phyloP scores from a whole-genome alignment of 2,888 invertebrate genomes.

The Napeogenes inachia region DNA sequence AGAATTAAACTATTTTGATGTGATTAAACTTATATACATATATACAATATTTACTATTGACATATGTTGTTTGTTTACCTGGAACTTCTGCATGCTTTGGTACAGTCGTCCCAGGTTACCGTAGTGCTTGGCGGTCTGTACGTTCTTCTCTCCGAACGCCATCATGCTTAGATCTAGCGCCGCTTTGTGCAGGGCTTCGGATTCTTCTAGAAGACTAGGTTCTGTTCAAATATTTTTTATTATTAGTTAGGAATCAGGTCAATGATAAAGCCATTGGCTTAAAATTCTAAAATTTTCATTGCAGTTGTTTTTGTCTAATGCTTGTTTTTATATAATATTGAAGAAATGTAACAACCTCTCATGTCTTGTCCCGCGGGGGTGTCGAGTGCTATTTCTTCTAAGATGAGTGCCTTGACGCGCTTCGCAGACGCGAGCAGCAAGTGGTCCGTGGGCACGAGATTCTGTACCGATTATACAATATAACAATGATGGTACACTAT shows the following conservation, averaged over 20 bases:
- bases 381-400: conserved; percentile 96
- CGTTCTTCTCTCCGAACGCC: conserved; percentile 94
- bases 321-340: too few species aligned
- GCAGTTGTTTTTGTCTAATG: background rate
- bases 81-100: conserved; percentile 93
- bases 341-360: conserved; percentile 42
- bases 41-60: background rate
- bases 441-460: conserved; percentile 88
- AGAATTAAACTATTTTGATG: too few species aligned
- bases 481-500: background rate
- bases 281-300: too few species aligned
- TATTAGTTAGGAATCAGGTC: background rate
- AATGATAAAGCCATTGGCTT: too few species aligned
- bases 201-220: conserved; percentile 83
- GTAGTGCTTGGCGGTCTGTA: conserved; percentile 97
- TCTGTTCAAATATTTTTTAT: conserved; percentile 45
- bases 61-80: conserved; percentile 62
- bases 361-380: conserved; percentile 75
- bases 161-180: conserved; percentile 87
- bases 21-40: too few species aligned
- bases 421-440: conserved; percentile 92
- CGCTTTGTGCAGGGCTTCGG: conserved; percentile 89
- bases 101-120: conserved; percentile 95
- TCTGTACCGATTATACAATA: conserved; percentile 44
- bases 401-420: conserved; percentile 92